Evolutionary conservation across 2,888 invertebrate species (phyloP), one percentile per base, ranked within the genome.

Genomic region (Aspidapion aeneum): DNA sequence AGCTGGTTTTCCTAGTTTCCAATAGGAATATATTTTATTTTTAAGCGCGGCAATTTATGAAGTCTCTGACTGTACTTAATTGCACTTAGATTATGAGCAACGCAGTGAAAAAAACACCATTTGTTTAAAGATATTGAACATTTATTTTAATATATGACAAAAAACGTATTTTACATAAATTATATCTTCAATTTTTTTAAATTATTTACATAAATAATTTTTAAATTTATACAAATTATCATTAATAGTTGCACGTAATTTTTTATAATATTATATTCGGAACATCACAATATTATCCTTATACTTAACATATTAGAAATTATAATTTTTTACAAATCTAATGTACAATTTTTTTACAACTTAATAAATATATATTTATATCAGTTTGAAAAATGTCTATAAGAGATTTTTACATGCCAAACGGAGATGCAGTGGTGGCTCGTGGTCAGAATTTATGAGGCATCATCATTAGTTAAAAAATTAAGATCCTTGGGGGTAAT

Each of bases 61-160:
- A n/a, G n/a, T n/a, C n/a, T n/a, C n/a, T n/a, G n/a, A n/a, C n/a
- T n/a, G n/a, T n/a, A n/a, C n/a, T n/a, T n/a, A n/a, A n/a, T n/a
- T n/a, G n/a, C n/a, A n/a, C n/a, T n/a, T n/a, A n/a, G n/a, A n/a
- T n/a, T n/a, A n/a, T n/a, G n/a, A n/a, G n/a, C n/a, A n/a, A n/a
- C n/a, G n/a, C n/a, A n/a, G n/a, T n/a, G n/a, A n/a, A n/a, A n/a
- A n/a, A n/a, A n/a, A n/a, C n/a, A n/a, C n/a, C n/a, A n/a, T n/a
- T n/a, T 21, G 21, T 19, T 48, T 66, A 67, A 71, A 69, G 74
- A 76, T 74, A 75, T 77, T 75, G 76, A 79, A 79, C 79, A 79
- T 79, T 79, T 79, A 79, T 79, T 77, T 61, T 74, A 75, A 79
- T 78, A 79, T 74, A 75, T 79, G 78, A 79, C 78, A 78, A 79